Percentiles rank a stretch among this genome's conserved stretches.
phyloP scores from a whole-genome alignment of 1,140 invertebrate species.

The Drosophila trapezifrons region DNA sequence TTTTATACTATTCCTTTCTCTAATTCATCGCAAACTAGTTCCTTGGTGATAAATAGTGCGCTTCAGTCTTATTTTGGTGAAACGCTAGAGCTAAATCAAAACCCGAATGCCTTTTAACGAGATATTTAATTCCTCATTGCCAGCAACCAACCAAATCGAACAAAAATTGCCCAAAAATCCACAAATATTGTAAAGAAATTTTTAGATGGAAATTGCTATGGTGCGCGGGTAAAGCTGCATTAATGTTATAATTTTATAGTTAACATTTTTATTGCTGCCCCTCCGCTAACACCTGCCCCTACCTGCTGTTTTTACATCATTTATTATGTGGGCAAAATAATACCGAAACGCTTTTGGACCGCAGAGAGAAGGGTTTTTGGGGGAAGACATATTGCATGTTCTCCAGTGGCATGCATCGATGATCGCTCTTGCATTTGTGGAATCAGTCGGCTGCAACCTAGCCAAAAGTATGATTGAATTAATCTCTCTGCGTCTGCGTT shows the following conservation, averaged over 20 bases:
- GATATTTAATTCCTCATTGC: constrained; percentile 34
- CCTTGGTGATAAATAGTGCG: background rate
- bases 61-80: background rate
- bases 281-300: constrained; percentile 23
- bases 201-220: constrained; percentile 29
- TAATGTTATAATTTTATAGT: constrained; percentile 48
- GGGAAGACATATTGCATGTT: constrained; percentile 39
- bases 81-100: background rate
- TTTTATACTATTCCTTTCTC: too few species aligned
- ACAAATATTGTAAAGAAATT: constrained; percentile 4
- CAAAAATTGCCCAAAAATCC: constrained; percentile 1
- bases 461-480: constrained; percentile 46
- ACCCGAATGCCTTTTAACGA: background rate
- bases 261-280: constrained; percentile 27
- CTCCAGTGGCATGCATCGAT: constrained; percentile 66
- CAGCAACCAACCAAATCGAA: constrained; percentile 7
- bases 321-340: constrained; percentile 71
- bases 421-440: constrained; percentile 60
- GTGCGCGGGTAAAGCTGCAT: constrained; percentile 32
- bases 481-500: constrained; percentile 46
- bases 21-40: background rate
- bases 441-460: constrained; percentile 61
- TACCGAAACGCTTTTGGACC: constrained; percentile 50
- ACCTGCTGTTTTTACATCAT: constrained; percentile 65
- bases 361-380: constrained; percentile 16